These are phyloP conservation scores for Pempheris klunzingeri DNA, from an alignment of 2,797 vertebrate genomes.

Conservation along the genomic window DNA sequence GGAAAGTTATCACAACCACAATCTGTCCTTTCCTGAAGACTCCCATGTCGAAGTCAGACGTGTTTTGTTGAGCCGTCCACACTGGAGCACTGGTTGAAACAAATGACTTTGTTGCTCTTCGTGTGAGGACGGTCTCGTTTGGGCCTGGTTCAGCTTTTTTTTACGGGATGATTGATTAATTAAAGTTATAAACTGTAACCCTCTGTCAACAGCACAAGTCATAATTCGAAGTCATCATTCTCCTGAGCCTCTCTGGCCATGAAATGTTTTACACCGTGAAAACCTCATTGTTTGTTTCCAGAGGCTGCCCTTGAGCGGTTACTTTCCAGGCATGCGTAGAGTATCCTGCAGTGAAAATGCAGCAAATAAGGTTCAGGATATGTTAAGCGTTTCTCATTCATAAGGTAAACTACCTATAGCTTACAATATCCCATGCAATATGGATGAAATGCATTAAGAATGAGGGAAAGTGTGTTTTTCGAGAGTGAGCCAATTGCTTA, in stretches of 20 bases:
- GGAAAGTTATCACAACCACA: neutral
- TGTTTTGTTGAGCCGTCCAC: too few species aligned
- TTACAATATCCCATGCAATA: conserved; percentile 53
- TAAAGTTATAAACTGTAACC: neutral
- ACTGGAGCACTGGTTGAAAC: neutral
- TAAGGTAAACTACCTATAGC: conserved; percentile 34
- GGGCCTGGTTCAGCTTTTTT: too few species aligned
- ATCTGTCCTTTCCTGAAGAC: too few species aligned
- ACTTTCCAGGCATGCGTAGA: neutral
- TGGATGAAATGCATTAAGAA: conserved; percentile 69
- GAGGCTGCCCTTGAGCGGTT: neutral
- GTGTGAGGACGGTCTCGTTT: too few species aligned
- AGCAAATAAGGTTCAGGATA: neutral
- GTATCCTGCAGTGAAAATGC: conserved; percentile 9
- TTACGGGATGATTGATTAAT: neutral
- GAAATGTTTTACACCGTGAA: neutral
- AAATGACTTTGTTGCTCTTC: too few species aligned
- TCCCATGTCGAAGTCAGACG: too few species aligned
- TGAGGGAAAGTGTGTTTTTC: conserved; percentile 21
- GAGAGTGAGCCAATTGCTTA: neutral
- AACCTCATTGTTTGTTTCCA: conserved; percentile 14
- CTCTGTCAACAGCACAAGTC: neutral
- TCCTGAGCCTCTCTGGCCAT: neutral
- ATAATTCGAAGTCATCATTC: neutral
- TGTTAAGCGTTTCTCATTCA: conserved; percentile 29